Conservation (phyloP, 2,797 vertebrate species). For the Podarcis siculus region DNA sequence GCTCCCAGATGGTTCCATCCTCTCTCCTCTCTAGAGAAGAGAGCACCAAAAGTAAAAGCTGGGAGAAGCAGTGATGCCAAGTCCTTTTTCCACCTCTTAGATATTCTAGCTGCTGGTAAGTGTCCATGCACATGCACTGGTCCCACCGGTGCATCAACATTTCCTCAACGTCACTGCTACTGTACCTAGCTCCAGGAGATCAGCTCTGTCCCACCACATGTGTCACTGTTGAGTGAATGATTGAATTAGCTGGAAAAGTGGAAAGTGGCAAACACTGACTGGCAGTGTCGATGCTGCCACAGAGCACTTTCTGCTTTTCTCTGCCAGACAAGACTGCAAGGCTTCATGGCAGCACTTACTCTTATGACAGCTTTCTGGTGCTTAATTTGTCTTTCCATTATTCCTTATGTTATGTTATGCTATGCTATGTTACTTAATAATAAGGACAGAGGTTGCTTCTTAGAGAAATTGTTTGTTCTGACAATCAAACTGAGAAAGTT, state of each 20-base stretch:
- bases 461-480: constrained; percentile 12
- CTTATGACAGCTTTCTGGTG: neutral
- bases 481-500: constrained; percentile 14
- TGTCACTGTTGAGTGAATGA: neutral
- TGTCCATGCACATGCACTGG: too few species aligned
- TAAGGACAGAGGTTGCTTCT: constrained; percentile 32
- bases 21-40: too few species aligned
- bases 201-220: neutral
- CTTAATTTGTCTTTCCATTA: neutral
- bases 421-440: neutral
- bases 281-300: neutral
- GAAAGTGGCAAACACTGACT: neutral
- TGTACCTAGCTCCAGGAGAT: too few species aligned
- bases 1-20: too few species aligned
- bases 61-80: too few species aligned
- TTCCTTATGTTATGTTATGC: constrained; percentile 38
- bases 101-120: too few species aligned
- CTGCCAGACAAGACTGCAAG: neutral
- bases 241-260: neutral
- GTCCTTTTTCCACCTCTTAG: too few species aligned
- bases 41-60: too few species aligned
- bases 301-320: neutral
- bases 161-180: too few species aligned
- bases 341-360: neutral
- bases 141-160: too few species aligned